A percentile compares a stretch with the other conserved stretches of the same genome.
phyloP scores from a whole-genome alignment of 2,113 vertebrate species.

The Python bivittatus region DNA sequence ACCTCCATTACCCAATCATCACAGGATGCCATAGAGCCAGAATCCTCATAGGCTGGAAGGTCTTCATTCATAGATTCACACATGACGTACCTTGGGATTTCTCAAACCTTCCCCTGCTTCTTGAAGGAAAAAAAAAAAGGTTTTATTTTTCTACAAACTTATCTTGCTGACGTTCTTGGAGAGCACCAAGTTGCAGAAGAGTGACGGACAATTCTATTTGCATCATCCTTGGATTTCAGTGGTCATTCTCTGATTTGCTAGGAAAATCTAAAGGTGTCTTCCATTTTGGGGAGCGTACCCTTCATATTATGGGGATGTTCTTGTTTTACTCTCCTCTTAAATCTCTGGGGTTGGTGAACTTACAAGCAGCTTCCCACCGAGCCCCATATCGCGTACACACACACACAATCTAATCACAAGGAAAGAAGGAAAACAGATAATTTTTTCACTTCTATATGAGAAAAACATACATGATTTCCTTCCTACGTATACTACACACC shows the following conservation, averaged over 20 bases:
- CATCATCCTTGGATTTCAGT: neutral
- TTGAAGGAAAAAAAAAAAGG: no score
- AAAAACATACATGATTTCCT: neutral
- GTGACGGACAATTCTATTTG: neutral
- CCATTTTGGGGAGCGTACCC: neutral
- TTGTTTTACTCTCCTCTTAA: neutral
- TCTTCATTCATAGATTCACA: no score
- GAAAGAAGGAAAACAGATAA: neutral
- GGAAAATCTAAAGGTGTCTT: neutral
- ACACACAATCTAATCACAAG: neutral
- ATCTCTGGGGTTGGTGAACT: neutral
- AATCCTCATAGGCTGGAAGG: no score
- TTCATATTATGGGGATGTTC: neutral
- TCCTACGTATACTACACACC: slow-evolving; percentile 3
- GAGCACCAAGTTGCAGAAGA: neutral
- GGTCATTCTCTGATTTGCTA: neutral
- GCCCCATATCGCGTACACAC: neutral
- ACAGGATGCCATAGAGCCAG: no score
- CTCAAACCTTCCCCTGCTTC: no score
- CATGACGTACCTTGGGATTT: no score
- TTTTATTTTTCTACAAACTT: no score
- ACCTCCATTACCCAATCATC: no score
- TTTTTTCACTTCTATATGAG: neutral
- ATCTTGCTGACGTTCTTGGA: no score
- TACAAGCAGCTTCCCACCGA: neutral